Base-by-base conservation (phyloP, 2,113 vertebrate species). In the Chloebia gouldiae region DNA sequence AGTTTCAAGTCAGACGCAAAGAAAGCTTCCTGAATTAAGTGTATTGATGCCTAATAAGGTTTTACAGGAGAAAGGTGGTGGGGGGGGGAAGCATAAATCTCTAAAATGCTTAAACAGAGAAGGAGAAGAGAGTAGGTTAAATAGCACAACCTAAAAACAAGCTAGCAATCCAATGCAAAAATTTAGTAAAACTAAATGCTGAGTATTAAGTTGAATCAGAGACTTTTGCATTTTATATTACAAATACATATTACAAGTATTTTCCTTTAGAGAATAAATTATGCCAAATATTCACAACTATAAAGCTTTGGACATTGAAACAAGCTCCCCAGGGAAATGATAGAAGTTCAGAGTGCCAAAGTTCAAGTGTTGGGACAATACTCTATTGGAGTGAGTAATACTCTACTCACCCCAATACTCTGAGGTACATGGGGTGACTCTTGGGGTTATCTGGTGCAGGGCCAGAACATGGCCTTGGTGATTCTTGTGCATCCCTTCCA, bases 31-130 rank as follows among this genome's bases (percentile, higher is more conserved):
- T 61, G n/a, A 71, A 71, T 45, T 56, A n/a, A 76, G 13, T 20
- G 11, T 7, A 33, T 33, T 0, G 0, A 13, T 50, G 7, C 42
- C 20, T 72, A 72, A 42, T 81, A 40, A 75, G 10, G 9, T 21
- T 77, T 77, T 59, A 18, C 15, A 44, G 3, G 15, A 64, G 35
- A 31, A 90, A 45, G 23, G 76, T 3, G 1, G 8, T 2, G 8
- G 4, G 11, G 6, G 11, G 6, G 2, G 9, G 1, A 42, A 28
- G 30, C 19, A 35, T 25, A 50, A 59, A 57, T 57, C 11, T 18
- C 19, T 88, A 25, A 86, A 75, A 78, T 51, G 13, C 9, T 57
- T 70, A 42, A 82, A 51, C 13, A 33, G 35, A 51, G 42, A 19
- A 51, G 35, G 28, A 68, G 18, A 40, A 53, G 15, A 25, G 35